Evolutionary conservation across 2,888 invertebrate species (phyloP), one percentile per base, ranked within the genome.

Genomic region (Danaus chrysippus): DNA sequence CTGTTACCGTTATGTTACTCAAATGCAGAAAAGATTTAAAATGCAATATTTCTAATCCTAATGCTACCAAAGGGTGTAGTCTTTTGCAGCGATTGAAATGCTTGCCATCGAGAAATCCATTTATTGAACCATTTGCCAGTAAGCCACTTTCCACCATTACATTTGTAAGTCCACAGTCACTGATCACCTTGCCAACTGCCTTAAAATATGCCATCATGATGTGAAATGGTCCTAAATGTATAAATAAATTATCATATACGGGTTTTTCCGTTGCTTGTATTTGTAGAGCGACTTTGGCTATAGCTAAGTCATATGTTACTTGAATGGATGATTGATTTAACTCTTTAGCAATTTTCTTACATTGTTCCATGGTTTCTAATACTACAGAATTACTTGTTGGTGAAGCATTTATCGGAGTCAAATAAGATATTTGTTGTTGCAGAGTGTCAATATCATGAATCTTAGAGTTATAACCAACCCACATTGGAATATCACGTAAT

Each of bases 61-160:
- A 8, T 17, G 66, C 43, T 54, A 69, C 42, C 46, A 71, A 41
- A 43, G 69, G 66, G 63, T 71, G 69, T 9, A 70, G 49, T 23
- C 66, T 53, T 64, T 75, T 74, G 52, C 75, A 77, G 6, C 75
- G 63, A 57, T 76, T 77, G 53, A 72, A 77, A 63, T 76, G 72
- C 63, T 76, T 77, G 42, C 77, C 70, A 10, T 69, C 70, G n/a
- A 75, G 42, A 68, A 76, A 77, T 42, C 75, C 70, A 61, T 71
- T 71, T n/a, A 71, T 65, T 0, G 76, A 77, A 10, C 76, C 74
- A 0, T 19, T 58, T 2, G 74, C 74, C 64, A 77, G 55, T n/a
- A 70, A 67, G 58, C 70, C 69, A 56, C 71, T 67, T 60, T 74
- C 59, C 9, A 74, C 73, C 59, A 75, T 61, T 46, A 74, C 64